Conservation (phyloP, 2,888 invertebrate genomes). For the Apomyelois bistriatella region DNA sequence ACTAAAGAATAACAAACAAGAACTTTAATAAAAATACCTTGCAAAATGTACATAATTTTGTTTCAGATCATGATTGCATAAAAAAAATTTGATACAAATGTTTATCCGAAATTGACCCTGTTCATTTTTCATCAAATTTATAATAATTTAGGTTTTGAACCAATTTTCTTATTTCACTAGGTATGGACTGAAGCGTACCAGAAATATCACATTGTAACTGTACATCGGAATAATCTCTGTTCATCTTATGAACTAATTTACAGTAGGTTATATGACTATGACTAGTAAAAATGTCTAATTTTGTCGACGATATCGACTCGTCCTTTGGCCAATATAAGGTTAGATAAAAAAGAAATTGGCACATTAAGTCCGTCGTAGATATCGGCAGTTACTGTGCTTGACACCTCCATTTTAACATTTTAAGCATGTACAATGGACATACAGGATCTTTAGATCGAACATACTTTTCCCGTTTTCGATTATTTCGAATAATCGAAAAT, state of each 20-base stretch:
- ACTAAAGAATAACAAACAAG: neutral
- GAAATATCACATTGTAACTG: constrained; percentile 46
- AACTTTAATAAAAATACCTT: no score
- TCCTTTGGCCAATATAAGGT: neutral
- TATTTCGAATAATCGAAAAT: no score
- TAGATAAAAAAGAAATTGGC: neutral
- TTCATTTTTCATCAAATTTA: constrained; percentile 25
- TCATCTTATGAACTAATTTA: constrained; percentile 25
- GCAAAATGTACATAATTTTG: neutral
- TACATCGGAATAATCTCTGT: constrained; percentile 28
- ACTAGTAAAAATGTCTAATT: constrained; percentile 37
- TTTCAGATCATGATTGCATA: neutral
- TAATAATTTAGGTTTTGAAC: constrained; percentile 43
- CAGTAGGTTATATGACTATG: constrained; percentile 28
- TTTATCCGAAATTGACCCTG: constrained; percentile 26
- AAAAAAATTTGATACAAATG: neutral
- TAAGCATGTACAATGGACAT: no score
- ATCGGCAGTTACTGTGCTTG: neutral
- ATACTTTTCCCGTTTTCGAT: no score
- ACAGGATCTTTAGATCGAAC: no score
- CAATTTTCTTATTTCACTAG: constrained; percentile 39
- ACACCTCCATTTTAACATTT: no score
- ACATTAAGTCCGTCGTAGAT: no score
- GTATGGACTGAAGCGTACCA: constrained; percentile 28
- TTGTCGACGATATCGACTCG: neutral